A percentile compares a stretch with the other conserved stretches of the same genome.
Conservation (phyloP, 2,113 vertebrate genomes). For the Rousettus leschenaultii region DNA sequence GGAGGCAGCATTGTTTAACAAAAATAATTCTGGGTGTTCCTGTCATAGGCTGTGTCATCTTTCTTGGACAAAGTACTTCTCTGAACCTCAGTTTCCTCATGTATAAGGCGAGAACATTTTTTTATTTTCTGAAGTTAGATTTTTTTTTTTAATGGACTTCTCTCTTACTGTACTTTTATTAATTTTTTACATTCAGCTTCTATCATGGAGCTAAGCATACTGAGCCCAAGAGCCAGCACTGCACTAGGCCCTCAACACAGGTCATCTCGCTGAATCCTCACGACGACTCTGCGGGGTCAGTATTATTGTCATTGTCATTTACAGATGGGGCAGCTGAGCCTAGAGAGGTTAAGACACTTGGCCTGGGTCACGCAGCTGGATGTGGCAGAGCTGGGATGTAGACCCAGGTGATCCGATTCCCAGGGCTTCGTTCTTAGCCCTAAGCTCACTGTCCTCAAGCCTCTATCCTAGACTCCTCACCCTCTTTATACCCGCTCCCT, state of each 20-base stretch:
- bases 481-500: background rate
- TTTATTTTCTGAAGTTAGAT: slow-evolving; percentile 1
- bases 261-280: background rate
- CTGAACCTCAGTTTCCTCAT: background rate
- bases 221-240: background rate
- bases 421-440: background rate
- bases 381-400: background rate
- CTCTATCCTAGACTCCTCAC: background rate
- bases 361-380: background rate
- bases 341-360: background rate
- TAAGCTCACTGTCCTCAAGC: background rate
- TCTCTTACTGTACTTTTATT: background rate
- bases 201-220: background rate
- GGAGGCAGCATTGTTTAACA: slow-evolving; percentile 48
- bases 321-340: background rate
- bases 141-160: background rate
- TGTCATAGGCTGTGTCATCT: background rate
- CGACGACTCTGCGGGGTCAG: fast-evolving
- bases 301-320: background rate
- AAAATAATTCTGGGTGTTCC: background rate
- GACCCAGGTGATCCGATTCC: background rate
- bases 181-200: background rate
- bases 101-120: background rate
- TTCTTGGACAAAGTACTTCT: background rate
- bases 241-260: background rate